These are phyloP conservation scores for Anser cygnoides DNA, from an alignment of 2,113 vertebrate genomes.

Conservation along the genomic window DNA sequence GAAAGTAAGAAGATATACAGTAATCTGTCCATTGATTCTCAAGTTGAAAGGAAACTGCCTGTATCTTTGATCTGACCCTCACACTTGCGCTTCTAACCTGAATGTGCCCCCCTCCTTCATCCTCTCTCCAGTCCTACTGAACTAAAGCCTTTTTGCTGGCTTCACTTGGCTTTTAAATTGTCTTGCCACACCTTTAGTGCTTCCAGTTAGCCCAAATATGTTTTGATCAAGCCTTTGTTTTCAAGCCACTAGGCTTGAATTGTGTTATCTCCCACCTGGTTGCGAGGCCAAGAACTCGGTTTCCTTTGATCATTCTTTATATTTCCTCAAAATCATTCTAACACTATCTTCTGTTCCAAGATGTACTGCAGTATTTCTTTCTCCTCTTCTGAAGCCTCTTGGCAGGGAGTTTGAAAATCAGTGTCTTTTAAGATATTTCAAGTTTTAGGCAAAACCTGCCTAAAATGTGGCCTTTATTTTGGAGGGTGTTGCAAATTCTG, in stretches of 20 bases:
- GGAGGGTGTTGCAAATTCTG: not conserved
- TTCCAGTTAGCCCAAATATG: not conserved
- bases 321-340: not conserved
- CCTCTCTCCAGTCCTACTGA: not conserved
- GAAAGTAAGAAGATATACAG: not conserved
- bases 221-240: not conserved
- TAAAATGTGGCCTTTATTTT: not conserved
- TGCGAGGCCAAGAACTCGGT: not conserved
- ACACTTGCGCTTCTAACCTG: not conserved
- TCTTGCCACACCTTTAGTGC: not conserved
- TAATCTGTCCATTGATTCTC: not conserved
- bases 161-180: not conserved
- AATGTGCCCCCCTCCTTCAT: rapidly evolving
- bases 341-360: not conserved
- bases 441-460: not conserved
- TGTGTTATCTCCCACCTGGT: not conserved
- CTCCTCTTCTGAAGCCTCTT: not conserved
- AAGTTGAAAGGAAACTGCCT: not conserved
- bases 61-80: not conserved
- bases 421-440: not conserved
- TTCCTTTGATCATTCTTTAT: not conserved
- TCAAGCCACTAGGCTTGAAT: not conserved
- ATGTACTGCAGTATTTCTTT: not conserved
- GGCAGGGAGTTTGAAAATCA: not conserved
- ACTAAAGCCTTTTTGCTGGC: not conserved